These are phyloP conservation scores for Tyto alba DNA, from an alignment of 2,113 vertebrate genomes.

Conservation along the genomic window DNA sequence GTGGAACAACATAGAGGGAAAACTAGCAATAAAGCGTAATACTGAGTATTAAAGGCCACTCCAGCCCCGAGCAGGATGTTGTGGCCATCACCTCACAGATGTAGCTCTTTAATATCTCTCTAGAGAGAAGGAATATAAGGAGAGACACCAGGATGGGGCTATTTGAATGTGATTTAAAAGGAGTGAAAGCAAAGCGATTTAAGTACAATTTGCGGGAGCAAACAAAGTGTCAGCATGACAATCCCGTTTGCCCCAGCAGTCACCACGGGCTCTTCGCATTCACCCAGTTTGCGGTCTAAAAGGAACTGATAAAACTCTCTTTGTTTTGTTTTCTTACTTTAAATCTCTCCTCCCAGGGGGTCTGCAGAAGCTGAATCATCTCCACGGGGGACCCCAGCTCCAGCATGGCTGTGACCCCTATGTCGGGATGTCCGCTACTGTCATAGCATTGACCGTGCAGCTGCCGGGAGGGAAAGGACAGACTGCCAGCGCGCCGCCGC, in stretches of 20 bases:
- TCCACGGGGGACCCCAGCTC: conserved; percentile 87
- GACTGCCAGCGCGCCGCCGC: not conserved
- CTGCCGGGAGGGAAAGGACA: conserved; percentile 57
- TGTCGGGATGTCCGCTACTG: conserved; percentile 37
- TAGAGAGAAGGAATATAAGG: too few relatives aligned
- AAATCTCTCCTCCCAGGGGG: conserved; percentile 93
- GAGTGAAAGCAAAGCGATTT: not conserved
- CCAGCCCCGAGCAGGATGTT: not conserved
- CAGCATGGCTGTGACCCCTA: conserved; percentile 80
- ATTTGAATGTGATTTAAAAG: not conserved
- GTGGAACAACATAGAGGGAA: fast-evolving
- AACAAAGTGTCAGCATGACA: not conserved
- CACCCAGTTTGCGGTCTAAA: conserved; percentile 12
- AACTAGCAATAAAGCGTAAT: fast-evolving
- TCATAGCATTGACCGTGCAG: conserved; percentile 83
- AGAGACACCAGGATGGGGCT: not conserved
- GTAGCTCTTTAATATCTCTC: not conserved
- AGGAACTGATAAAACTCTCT: conserved; percentile 16
- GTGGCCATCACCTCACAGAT: not conserved
- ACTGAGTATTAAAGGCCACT: not conserved
- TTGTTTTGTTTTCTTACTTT: conserved; percentile 76
- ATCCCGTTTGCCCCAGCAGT: not conserved
- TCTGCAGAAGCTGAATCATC: conserved; percentile 94
- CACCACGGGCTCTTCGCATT: not conserved
- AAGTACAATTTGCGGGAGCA: not conserved